Conservation (phyloP, 2,797 vertebrate genomes). For the Gymnothorax reevesii region DNA sequence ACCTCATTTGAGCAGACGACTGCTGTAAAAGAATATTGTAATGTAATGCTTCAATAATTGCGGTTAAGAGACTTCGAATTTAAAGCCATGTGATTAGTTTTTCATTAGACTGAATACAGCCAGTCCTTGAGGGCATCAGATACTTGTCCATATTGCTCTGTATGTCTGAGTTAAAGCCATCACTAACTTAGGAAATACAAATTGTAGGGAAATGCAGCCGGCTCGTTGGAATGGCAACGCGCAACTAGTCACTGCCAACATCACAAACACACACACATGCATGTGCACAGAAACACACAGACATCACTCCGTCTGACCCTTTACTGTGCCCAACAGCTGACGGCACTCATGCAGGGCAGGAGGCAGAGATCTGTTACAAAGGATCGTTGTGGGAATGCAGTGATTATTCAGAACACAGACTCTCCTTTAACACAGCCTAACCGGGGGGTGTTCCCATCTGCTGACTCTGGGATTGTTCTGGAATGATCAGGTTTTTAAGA, state of each 20-base stretch:
- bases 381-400: not conserved
- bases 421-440: not conserved
- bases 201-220: not conserved
- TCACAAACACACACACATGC: not conserved
- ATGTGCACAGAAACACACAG: not conserved
- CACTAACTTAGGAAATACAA: not conserved
- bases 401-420: not conserved
- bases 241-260: not conserved
- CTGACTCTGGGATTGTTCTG: not conserved
- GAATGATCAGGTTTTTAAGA: not conserved
- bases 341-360: not conserved
- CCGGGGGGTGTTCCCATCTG: not conserved
- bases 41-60: too few relatives aligned
- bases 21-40: too few relatives aligned
- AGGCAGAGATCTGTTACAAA: not conserved
- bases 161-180: not conserved
- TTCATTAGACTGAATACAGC: too few relatives aligned
- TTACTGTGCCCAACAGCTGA: not conserved
- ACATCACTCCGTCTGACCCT: not conserved
- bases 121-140: too few relatives aligned
- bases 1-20: too few relatives aligned
- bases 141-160: too few relatives aligned
- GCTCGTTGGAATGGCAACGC: not conserved
- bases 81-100: too few relatives aligned
- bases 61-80: too few relatives aligned